These are phyloP conservation scores for Philopedon plagiatum DNA, from an alignment of 2,888 invertebrate genomes.

Conservation along the genomic window DNA sequence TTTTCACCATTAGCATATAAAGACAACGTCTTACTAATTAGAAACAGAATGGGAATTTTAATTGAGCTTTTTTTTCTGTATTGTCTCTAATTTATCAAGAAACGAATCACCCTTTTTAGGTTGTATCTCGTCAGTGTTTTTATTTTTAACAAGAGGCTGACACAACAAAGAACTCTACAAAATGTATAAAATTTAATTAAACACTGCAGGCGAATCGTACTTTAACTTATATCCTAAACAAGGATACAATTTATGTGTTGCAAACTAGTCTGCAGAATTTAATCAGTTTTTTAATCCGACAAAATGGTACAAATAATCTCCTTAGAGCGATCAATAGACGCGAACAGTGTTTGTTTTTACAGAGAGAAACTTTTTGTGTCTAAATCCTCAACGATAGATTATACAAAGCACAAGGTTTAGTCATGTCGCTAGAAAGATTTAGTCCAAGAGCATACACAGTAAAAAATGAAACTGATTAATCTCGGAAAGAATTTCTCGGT, in stretches of 20 bases:
- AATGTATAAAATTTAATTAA: conserved; percentile 44
- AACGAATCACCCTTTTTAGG: no score
- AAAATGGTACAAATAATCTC: conserved; percentile 2
- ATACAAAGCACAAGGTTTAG: no score
- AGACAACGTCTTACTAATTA: no score
- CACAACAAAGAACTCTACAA: background rate
- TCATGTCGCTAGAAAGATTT: no score
- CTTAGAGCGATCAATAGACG: background rate
- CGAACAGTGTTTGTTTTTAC: background rate
- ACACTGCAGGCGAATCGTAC: conserved; percentile 25
- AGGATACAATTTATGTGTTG: conserved; percentile 16
- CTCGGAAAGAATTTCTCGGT: no score
- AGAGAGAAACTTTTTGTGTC: background rate
- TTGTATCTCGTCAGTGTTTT: no score
- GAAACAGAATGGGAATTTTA: no score
- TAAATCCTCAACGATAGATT: background rate
- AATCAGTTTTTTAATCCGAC: conserved; percentile 19
- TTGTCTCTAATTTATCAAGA: no score
- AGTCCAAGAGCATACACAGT: no score
- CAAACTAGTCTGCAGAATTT: conserved; percentile 14
- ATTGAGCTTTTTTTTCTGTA: no score
- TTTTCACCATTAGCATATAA: no score
- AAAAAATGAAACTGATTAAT: no score
- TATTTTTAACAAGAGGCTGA: background rate
- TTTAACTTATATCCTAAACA: conserved; percentile 6